Conservation (phyloP, 2,888 invertebrate genomes). For the Drosophila mercatorum region DNA sequence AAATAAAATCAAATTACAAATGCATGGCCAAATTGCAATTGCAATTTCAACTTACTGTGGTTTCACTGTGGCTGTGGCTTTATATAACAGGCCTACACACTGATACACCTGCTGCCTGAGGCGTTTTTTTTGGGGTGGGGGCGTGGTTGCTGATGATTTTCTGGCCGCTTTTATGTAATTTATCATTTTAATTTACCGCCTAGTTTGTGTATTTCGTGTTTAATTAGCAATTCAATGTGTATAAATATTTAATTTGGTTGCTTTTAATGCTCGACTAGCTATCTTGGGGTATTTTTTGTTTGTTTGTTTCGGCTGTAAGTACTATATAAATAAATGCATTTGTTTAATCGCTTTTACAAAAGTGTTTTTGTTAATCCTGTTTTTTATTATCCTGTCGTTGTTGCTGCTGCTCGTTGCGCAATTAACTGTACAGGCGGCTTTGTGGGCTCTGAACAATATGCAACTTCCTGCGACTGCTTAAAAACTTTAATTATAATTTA, state of each 20-base stretch:
- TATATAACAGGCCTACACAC: neutral
- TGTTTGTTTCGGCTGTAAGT: conserved; percentile 5
- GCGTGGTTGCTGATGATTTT: conserved; percentile 11
- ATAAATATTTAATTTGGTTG: conserved; percentile 51
- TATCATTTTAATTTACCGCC: conserved; percentile 67
- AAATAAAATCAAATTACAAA: conserved; percentile 51
- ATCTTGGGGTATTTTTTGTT: conserved; percentile 8
- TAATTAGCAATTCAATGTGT: conserved; percentile 62
- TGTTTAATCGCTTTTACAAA: conserved; percentile 33
- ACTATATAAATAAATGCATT: conserved; percentile 34
- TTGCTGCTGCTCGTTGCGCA: conserved; percentile 36
- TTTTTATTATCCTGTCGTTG: conserved; percentile 24
- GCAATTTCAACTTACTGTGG: conserved; percentile 50
- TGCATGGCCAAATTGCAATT: conserved; percentile 52
- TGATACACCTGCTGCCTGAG: conserved; percentile 10
- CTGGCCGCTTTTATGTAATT: conserved; percentile 49
- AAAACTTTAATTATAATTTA: conserved; percentile 70
- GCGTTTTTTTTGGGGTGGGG: neutral
- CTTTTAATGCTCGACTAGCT: conserved; percentile 22
- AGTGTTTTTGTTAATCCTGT: conserved; percentile 24
- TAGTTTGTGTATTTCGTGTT: conserved; percentile 56
- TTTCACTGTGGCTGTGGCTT: conserved; percentile 17
- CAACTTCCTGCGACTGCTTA: conserved; percentile 48
- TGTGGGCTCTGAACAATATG: conserved; percentile 43
- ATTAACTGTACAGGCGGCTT: conserved; percentile 55